phyloP scores from a whole-genome alignment of 2,113 vertebrate genomes.

The Menidia beryllina region DNA sequence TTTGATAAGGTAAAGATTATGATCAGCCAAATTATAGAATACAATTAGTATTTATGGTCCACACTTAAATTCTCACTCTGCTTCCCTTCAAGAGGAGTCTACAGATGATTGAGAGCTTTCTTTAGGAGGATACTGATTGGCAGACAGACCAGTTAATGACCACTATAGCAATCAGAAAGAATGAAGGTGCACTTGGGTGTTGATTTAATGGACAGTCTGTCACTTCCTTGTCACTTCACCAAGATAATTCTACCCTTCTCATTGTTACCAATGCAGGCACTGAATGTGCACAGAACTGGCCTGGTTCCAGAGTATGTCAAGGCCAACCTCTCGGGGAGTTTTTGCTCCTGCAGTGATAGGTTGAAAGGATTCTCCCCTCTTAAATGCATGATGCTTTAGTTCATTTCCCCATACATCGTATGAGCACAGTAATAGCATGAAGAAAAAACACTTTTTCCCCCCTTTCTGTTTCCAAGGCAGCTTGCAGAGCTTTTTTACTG shows the following conservation, averaged over 20 bases:
- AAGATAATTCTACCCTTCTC: conserved; percentile 60
- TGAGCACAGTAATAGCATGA: conserved; percentile 4
- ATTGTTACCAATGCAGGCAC: conserved; percentile 29
- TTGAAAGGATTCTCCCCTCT: conserved; percentile 7
- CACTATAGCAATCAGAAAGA: conserved; percentile 35
- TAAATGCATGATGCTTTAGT: conserved; percentile 5
- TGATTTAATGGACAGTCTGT: conserved; percentile 71
- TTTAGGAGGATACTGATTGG: conserved; percentile 36
- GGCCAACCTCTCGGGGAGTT: conserved; percentile 18
- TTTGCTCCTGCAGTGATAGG: conserved; percentile 1
- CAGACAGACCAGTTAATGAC: conserved; percentile 68
- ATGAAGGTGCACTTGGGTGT: conserved; percentile 44
- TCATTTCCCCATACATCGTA: conserved; percentile 17
- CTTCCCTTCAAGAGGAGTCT: conserved; percentile 20
- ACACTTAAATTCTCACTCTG: conserved; percentile 8
- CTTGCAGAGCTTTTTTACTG: conserved; percentile 32
- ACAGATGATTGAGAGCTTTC: conserved; percentile 47
- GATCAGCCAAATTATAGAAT: conserved; percentile 10
- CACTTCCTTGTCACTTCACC: conserved; percentile 60
- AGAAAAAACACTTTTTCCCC: conserved; percentile 24
- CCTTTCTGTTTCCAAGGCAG: conserved; percentile 30
- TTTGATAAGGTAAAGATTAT: conserved; percentile 1
- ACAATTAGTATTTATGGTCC: conserved; percentile 2
- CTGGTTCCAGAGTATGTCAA: conserved; percentile 22
- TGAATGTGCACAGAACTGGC: conserved; percentile 31